These are phyloP conservation scores for Pangasius djambal DNA, from an alignment of 2,797 vertebrate species.

Conservation along the genomic window DNA sequence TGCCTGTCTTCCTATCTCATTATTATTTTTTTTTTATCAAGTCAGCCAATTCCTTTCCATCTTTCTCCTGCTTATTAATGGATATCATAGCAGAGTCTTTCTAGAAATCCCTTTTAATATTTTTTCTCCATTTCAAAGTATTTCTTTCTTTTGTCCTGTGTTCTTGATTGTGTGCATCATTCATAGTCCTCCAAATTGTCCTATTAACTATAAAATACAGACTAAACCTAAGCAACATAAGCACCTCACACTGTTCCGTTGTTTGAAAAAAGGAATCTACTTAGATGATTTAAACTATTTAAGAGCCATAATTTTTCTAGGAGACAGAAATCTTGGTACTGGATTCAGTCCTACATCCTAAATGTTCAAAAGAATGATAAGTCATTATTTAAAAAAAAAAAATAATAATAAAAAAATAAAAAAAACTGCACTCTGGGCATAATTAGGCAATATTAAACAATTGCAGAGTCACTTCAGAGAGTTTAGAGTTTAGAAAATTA, in stretches of 20 bases:
- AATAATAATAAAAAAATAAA: too few relatives aligned
- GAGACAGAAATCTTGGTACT: neutral
- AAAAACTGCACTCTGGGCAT: neutral
- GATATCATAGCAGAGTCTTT: neutral
- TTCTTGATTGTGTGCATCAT: neutral
- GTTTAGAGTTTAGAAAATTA: neutral
- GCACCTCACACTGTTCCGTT: neutral
- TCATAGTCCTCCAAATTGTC: neutral
- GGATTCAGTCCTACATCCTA: neutral
- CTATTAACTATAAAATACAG: neutral
- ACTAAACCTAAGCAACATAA: neutral
- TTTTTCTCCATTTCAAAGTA: neutral
- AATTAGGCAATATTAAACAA: neutral
- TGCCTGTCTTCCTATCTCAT: constrained; percentile 22
- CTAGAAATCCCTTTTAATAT: neutral
- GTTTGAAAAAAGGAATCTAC: neutral
- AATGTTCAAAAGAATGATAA: neutral
- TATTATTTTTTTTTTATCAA: constrained; percentile 30
- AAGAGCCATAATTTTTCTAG: neutral
- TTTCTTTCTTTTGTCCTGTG: neutral
- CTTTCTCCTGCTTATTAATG: constrained; percentile 12
- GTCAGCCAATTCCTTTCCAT: neutral
- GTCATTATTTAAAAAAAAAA: neutral
- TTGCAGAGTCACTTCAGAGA: neutral
- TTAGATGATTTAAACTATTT: neutral